These are phyloP conservation scores for Narcine bancroftii DNA, from an alignment of 2,113 vertebrate species.

Conservation along the genomic window DNA sequence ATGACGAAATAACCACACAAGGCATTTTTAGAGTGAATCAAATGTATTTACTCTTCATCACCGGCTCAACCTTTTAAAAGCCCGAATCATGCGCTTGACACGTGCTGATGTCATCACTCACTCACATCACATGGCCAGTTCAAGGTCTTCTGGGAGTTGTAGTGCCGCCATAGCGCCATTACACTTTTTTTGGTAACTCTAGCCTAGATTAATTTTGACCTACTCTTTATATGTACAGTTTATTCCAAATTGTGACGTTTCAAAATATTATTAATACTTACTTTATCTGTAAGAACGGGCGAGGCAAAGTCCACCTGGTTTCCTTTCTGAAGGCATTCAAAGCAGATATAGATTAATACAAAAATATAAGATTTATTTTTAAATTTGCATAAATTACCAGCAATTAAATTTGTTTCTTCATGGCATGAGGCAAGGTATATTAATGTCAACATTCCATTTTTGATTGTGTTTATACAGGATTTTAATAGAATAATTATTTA, in stretches of 20 bases:
- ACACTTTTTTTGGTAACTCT: background rate
- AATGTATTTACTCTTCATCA: too few species aligned
- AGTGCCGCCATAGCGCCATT: too few species aligned
- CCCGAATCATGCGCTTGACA: too few species aligned
- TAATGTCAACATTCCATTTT: background rate
- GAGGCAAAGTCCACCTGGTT: constrained; percentile 21
- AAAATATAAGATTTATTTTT: background rate
- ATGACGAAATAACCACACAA: too few species aligned
- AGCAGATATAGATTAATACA: background rate
- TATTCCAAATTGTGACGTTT: background rate
- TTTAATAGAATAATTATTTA: background rate
- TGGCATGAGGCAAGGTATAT: background rate
- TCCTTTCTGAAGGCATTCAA: constrained; percentile 9
- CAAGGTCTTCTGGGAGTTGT: too few species aligned
- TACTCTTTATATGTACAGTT: background rate
- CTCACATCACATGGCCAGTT: too few species aligned
- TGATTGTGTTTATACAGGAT: background rate
- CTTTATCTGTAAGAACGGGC: constrained; percentile 26
- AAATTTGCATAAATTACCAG: background rate
- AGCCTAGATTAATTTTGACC: background rate
- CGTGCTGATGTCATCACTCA: too few species aligned
- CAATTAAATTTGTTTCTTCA: background rate
- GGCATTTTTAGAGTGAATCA: too few species aligned
- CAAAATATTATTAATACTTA: background rate
- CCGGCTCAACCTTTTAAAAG: too few species aligned